Percentiles rank a stretch among this genome's conserved stretches.
Conservation (phyloP, 2,113 vertebrate genomes). For the Mola mola region DNA sequence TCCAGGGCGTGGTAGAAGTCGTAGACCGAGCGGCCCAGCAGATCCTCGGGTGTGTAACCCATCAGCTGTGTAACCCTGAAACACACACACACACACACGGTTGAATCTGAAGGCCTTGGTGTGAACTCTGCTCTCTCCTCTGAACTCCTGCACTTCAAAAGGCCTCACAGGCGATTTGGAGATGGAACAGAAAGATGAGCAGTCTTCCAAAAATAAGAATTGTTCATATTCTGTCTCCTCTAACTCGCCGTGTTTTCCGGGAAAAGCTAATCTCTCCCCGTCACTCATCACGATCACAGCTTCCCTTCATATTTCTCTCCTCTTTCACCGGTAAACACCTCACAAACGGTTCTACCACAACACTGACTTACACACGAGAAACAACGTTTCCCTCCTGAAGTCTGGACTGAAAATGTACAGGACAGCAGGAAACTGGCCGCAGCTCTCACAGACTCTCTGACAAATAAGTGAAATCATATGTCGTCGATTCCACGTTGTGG, state of each 20-base stretch:
- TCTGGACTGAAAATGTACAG: no score
- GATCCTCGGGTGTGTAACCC: constrained; percentile 94
- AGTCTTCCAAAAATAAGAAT: constrained; percentile 45
- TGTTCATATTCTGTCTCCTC: constrained; percentile 19
- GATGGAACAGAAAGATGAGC: constrained; percentile 21
- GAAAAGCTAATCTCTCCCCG: constrained; percentile 53
- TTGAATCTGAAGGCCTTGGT: not conserved
- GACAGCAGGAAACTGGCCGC: no score
- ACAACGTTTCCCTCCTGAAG: no score
- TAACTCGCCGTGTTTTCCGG: constrained; percentile 4
- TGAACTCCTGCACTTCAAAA: constrained; percentile 41
- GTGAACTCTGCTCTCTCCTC: not conserved
- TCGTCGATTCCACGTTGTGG: no score
- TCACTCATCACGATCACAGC: no score
- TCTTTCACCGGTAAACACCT: no score
- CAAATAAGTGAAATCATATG: no score
- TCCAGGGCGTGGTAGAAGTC: constrained; percentile 97
- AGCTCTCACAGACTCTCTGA: no score
- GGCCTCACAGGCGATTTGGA: constrained; percentile 14
- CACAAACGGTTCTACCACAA: no score
- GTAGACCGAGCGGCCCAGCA: constrained; percentile 93
- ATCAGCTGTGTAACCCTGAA: constrained; percentile 91
- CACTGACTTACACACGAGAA: no score
- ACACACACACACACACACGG: constrained; percentile 37
- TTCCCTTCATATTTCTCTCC: no score